Evolutionary conservation across 2,888 invertebrate species (phyloP).

Genomic region (Leuctra nigra): DNA sequence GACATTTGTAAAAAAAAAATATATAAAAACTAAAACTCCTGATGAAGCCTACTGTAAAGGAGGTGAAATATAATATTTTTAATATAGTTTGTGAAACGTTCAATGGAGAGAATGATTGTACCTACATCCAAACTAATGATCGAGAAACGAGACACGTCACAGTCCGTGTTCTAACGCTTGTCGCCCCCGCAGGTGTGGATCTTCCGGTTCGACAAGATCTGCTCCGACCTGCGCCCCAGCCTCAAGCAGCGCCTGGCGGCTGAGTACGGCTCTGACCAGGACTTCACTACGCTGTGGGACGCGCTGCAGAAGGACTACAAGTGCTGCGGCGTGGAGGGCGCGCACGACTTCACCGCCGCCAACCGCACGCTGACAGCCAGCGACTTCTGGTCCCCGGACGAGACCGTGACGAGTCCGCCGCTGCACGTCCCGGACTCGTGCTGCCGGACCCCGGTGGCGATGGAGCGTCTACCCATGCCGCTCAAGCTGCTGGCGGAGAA

Average conservation of each 20-base stretch:
- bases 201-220: conserved; percentile 56
- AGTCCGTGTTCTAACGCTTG: too few relatives aligned
- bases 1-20: too few relatives aligned
- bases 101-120: too few relatives aligned
- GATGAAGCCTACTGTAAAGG: too few relatives aligned
- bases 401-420: not conserved
- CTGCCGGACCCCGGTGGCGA: not conserved
- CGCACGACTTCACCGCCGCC: conserved; percentile 36
- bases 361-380: not conserved
- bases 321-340: conserved; percentile 73
- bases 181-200: too few relatives aligned
- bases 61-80: too few relatives aligned
- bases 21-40: too few relatives aligned
- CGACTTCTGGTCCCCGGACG: not conserved
- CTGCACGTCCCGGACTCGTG: not conserved
- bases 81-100: too few relatives aligned
- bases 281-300: conserved; percentile 73
- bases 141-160: too few relatives aligned
- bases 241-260: conserved; percentile 53
- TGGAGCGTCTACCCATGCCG: not conserved
- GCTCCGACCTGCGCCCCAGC: conserved; percentile 64
- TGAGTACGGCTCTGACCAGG: conserved; percentile 65
- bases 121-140: too few relatives aligned
- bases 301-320: conserved; percentile 64
- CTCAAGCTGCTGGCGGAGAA: not conserved